A percentile compares a stretch with the other conserved stretches of the same genome.
phyloP scores from a whole-genome alignment of 2,888 invertebrate genomes.

The Frankliniella intonsa region DNA sequence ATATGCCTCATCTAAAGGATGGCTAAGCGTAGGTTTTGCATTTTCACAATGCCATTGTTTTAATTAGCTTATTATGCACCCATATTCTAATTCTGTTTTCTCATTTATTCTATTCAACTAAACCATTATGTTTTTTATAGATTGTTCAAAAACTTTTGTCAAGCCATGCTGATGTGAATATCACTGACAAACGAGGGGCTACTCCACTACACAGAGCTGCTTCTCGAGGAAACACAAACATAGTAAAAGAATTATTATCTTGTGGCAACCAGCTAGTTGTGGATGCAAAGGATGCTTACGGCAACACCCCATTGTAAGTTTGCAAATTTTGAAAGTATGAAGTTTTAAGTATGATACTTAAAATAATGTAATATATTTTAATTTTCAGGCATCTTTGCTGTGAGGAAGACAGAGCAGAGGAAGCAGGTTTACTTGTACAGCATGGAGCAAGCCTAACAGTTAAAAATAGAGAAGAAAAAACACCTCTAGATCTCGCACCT shows the following conservation, averaged over 20 bases:
- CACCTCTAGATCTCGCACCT: constrained; percentile 56
- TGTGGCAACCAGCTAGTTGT: constrained; percentile 50
- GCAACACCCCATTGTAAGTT: constrained; percentile 69
- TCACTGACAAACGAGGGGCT: constrained; percentile 61
- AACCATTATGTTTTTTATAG: constrained; percentile 48
- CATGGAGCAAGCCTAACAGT: constrained; percentile 59
- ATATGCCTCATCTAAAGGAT: constrained; percentile 81
- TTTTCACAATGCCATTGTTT: constrained; percentile 28
- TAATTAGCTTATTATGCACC: constrained; percentile 30
- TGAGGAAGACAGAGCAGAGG: constrained; percentile 69
- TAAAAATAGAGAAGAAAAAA: constrained; percentile 61
- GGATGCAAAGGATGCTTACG: constrained; percentile 62
- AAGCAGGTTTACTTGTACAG: constrained; percentile 59
- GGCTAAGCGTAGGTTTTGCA: constrained; percentile 55
- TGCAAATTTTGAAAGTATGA: constrained; percentile 9
- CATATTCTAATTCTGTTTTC: not conserved
- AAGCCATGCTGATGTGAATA: constrained; percentile 64
- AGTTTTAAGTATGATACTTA: not conserved
- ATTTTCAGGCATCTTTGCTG: constrained; percentile 67
- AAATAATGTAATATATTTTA: constrained; percentile 28
- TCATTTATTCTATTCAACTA: constrained; percentile 8
- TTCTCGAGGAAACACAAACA: constrained; percentile 64
- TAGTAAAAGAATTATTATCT: constrained; percentile 63
- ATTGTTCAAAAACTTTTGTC: constrained; percentile 62
- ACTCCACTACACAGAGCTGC: constrained; percentile 76